phyloP scores from a whole-genome alignment of 2,113 vertebrate genomes.

The Podarcis cretensis region DNA sequence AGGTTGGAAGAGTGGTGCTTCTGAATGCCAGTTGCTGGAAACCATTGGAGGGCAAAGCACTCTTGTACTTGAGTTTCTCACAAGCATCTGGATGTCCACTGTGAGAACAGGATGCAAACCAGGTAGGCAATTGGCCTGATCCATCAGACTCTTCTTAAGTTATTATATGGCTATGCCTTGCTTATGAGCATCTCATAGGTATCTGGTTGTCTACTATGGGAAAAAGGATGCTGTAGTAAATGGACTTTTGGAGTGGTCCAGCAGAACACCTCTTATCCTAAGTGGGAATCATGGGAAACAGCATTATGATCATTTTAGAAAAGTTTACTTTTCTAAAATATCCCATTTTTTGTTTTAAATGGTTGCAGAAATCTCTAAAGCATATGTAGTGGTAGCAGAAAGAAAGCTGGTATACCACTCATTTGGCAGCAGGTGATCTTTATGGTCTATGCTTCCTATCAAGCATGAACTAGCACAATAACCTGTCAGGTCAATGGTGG shows the following conservation, averaged over 20 bases:
- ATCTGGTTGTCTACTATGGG: background rate
- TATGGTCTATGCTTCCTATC: background rate
- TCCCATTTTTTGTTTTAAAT: background rate
- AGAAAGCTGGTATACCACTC: background rate
- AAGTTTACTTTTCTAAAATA: background rate
- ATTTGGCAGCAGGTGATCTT: background rate
- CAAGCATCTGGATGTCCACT: no score
- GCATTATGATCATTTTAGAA: background rate
- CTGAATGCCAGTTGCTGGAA: no score
- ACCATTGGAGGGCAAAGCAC: no score
- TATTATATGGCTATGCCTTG: background rate
- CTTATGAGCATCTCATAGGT: background rate
- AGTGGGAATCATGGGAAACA: background rate
- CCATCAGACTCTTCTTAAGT: no score
- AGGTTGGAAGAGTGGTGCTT: no score
- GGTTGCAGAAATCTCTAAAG: background rate
- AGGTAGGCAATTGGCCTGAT: no score
- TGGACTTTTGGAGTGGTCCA: background rate
- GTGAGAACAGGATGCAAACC: no score
- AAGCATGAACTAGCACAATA: background rate
- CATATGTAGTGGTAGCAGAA: background rate
- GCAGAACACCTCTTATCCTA: background rate
- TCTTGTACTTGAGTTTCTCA: no score
- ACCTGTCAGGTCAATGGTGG: background rate
- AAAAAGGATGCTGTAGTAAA: background rate